phyloP scores from a whole-genome alignment of 1,140 invertebrate genomes.

The Onthophagus taurus region DNA sequence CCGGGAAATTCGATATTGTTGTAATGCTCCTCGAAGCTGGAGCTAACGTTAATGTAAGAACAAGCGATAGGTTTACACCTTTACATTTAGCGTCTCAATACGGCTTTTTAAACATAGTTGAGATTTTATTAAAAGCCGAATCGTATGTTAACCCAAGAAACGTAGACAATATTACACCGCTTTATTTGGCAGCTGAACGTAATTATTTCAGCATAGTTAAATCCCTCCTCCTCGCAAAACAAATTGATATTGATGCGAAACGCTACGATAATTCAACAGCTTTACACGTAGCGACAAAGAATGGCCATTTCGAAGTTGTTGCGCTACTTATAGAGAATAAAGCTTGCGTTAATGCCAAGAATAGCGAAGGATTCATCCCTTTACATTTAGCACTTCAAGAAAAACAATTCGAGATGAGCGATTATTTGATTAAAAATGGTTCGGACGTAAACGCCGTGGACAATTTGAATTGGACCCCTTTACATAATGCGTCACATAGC shows the following conservation, averaged over 20 bases:
- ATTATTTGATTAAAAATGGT: background rate
- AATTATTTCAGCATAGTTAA: background rate
- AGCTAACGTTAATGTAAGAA: no score
- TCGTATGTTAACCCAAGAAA: no score
- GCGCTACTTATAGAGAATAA: background rate
- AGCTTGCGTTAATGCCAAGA: background rate
- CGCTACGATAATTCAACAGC: background rate
- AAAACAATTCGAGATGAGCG: background rate
- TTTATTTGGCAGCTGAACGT: no score
- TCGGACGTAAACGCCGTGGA: background rate
- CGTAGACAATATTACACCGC: no score
- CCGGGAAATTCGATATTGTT: no score
- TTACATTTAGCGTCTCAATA: no score
- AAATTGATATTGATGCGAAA: background rate
- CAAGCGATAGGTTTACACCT: no score
- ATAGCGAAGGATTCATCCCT: background rate
- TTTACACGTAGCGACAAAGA: background rate
- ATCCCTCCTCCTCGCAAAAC: background rate
- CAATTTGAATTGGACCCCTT: slow-evolving; percentile 1
- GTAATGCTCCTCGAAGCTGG: no score
- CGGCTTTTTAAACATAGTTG: no score
- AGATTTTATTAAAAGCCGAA: no score
- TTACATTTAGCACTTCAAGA: slow-evolving; percentile 1
- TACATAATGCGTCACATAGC: slow-evolving; percentile 3
- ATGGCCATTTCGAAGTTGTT: background rate